Evolutionary conservation across 1,140 invertebrate genomes (phyloP).

Genomic region (Drosophila varians): DNA sequence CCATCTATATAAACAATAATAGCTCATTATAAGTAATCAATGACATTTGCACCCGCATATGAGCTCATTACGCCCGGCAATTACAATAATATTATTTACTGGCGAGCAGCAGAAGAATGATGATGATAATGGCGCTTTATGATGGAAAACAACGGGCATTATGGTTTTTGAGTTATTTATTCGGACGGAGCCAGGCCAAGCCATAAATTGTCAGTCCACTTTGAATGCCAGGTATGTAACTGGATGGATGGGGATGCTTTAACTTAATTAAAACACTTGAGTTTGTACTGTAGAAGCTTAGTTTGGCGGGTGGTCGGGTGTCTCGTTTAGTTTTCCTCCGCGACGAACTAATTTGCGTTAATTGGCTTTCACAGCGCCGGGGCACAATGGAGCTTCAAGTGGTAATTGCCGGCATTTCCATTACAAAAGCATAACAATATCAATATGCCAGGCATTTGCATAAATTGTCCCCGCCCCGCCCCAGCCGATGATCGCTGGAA

Average conservation of each 20-base stretch:
- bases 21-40: slow-evolving; percentile 63
- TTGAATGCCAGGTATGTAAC: not conserved
- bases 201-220: not conserved
- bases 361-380: slow-evolving; percentile 27
- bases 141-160: not conserved
- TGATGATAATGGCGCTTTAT: slow-evolving; percentile 18
- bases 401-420: slow-evolving; percentile 57
- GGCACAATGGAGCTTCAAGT: slow-evolving; percentile 53
- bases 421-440: slow-evolving; percentile 63
- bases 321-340: slow-evolving; percentile 9
- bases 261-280: slow-evolving; percentile 34
- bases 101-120: slow-evolving; percentile 9
- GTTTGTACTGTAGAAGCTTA: too few relatives aligned
- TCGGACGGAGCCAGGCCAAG: not conserved
- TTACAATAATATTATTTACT: slow-evolving; percentile 47
- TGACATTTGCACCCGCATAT: slow-evolving; percentile 66
- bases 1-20: slow-evolving; percentile 50
- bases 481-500: slow-evolving; percentile 25
- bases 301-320: too few relatives aligned
- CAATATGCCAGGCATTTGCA: slow-evolving; percentile 53
- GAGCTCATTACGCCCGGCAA: slow-evolving; percentile 50
- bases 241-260: slow-evolving; percentile 6
- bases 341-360: slow-evolving; percentile 52
- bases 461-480: slow-evolving; percentile 37
- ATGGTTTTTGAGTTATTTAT: slow-evolving; percentile 29